phyloP scores from a whole-genome alignment of 1,140 invertebrate genomes.

The Eupristina koningsbergeri region DNA sequence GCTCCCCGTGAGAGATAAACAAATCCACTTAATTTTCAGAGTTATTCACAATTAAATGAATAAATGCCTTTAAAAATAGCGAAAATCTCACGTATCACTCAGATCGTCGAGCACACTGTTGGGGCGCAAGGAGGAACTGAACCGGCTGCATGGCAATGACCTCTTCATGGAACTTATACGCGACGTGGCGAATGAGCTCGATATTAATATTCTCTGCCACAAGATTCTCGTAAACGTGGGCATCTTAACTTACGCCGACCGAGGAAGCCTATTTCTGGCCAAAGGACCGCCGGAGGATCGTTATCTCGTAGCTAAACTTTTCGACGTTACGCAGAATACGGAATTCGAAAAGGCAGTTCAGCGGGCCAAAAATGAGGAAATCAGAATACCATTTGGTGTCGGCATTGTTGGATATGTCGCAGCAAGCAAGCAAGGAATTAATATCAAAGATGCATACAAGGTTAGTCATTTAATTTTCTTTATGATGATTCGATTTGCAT shows the following conservation, averaged over 20 bases:
- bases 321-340: slow-evolving; percentile 92
- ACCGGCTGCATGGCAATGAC: slow-evolving; percentile 81
- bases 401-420: slow-evolving; percentile 93
- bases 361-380: slow-evolving; percentile 83
- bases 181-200: slow-evolving; percentile 93
- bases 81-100: slow-evolving; percentile 25
- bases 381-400: slow-evolving; percentile 90
- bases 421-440: slow-evolving; percentile 88
- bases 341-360: slow-evolving; percentile 84
- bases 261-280: slow-evolving; percentile 90
- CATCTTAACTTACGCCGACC: slow-evolving; percentile 87
- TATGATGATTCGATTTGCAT: no score
- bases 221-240: slow-evolving; percentile 95
- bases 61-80: slow-evolving; percentile 15
- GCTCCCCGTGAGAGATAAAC: neutral
- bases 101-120: slow-evolving; percentile 67
- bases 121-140: slow-evolving; percentile 75
- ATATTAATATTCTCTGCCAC: slow-evolving; percentile 93
- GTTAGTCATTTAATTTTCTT: no score
- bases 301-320: slow-evolving; percentile 91
- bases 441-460: slow-evolving; percentile 92
- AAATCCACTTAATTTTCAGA: neutral
- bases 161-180: slow-evolving; percentile 94
- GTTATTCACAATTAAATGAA: slow-evolving; percentile 9
- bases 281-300: slow-evolving; percentile 83